These are phyloP conservation scores for Acanthosepion esculentum DNA, from an alignment of 2,888 invertebrate genomes.

Conservation along the genomic window DNA sequence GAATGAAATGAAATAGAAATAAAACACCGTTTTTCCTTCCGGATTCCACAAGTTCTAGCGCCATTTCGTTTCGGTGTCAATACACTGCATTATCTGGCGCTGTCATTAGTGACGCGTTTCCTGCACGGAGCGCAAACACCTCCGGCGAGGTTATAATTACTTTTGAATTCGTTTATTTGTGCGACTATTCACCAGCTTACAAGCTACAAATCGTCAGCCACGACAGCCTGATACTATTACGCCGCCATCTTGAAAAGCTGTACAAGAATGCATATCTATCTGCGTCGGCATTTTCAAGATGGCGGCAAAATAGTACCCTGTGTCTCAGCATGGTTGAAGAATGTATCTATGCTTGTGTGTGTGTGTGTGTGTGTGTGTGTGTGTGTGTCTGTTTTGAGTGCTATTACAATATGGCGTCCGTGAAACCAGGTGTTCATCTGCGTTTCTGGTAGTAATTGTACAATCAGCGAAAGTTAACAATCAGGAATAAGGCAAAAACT, in stretches of 20 bases:
- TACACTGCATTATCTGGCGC: neutral
- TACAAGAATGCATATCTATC: neutral
- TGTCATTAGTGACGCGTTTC: neutral
- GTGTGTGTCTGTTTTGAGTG: too few species aligned
- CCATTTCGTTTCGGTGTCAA: neutral
- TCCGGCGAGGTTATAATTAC: conserved; percentile 34
- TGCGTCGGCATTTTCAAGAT: too few species aligned
- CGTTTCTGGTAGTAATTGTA: neutral
- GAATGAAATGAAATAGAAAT: neutral
- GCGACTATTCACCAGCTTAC: neutral
- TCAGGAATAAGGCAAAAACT: neutral
- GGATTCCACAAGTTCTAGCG: neutral
- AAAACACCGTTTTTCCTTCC: neutral
- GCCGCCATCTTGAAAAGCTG: neutral
- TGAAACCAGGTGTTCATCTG: neutral
- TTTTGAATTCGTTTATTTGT: neutral
- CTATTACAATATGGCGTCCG: neutral
- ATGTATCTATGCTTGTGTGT: too few species aligned
- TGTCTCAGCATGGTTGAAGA: too few species aligned
- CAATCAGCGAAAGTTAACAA: neutral
- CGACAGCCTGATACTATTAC: neutral
- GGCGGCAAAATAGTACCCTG: too few species aligned
- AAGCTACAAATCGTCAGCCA: neutral
- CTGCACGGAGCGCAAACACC: neutral
- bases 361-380: too few species aligned